Conservation (phyloP, 2,113 vertebrate species). For the Mungos mungo region DNA sequence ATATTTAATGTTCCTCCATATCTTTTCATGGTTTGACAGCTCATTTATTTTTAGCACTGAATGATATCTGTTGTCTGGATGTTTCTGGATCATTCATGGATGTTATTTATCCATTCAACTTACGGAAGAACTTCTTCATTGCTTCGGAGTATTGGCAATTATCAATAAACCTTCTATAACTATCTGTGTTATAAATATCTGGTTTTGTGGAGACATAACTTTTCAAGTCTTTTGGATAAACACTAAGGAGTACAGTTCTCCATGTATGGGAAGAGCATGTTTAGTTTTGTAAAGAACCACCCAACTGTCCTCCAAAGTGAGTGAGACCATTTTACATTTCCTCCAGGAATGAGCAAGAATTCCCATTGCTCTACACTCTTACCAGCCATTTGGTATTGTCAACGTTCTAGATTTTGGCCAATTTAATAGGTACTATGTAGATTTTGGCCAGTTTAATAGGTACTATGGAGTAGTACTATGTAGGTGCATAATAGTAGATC, state of each 20-base stretch:
- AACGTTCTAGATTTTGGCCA: neutral
- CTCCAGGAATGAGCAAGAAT: neutral
- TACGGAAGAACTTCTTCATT: neutral
- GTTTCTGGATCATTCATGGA: too few species aligned
- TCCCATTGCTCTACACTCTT: fast-evolving
- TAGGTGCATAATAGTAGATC: too few species aligned
- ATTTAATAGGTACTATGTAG: too few species aligned
- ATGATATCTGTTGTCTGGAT: neutral
- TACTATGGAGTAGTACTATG: too few species aligned
- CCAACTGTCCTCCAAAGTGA: neutral
- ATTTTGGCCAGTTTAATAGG: neutral
- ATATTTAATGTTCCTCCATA: neutral
- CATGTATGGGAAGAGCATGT: neutral
- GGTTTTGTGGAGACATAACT: neutral
- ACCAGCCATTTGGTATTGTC: neutral
- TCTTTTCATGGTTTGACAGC: neutral
- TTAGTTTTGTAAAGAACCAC: neutral
- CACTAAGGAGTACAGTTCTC: neutral
- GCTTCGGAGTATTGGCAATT: neutral
- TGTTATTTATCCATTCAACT: neutral
- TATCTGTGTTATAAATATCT: too few species aligned
- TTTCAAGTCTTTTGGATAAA: neutral
- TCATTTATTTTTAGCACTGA: neutral
- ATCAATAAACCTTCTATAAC: neutral
- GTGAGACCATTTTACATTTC: neutral